Evolutionary conservation across 2,888 invertebrate genomes (phyloP), one percentile per base, ranked within the genome.

Genomic region (Ichneumoninae sp.): DNA sequence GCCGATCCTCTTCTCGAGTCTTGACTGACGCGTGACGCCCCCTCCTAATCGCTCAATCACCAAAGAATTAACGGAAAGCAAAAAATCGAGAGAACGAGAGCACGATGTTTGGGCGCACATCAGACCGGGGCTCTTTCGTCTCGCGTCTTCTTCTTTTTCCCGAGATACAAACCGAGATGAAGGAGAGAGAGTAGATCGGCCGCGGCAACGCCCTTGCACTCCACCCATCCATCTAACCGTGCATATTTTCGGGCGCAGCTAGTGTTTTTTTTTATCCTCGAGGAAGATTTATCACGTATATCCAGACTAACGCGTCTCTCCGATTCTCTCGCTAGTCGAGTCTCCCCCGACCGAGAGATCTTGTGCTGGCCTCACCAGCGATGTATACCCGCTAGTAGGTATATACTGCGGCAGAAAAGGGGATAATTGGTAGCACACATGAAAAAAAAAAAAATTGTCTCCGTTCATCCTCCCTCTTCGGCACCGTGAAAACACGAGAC

Each of bases 181-280:
- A 84, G 70, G 62, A 82, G 82, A 82, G 80, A 83, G 72, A 52
- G 54, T 54, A 52, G 89, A 86, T 87, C 88, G 88, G 87, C 86
- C 87, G 89, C 83, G 89, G 91, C 88, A 89, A 90, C 91, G 91
- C 92, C 92, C 91, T 90, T 88, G 86, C 89, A 90, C 90, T 93
- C 91, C 90, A 91, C 90, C 91, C 92, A 92, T 93, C 90, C 91
- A 91, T 92, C 92, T 92, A 90, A 87, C 86, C 89, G 86, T 89
- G 91, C 91, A 92, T 91, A 92, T 91, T 90, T 90, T 92, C 88
- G 88, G 87, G 87, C 87, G 87, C 90, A 89, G 89, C 90, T 90
- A 90, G 90, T 91, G 91, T 90, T 90, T 86, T 89, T 75, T 40
- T 40, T 40, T 10, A 40, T 10, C 71, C 65, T 83, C 80, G 80